Conservation (phyloP, 1,140 invertebrate species). For the Bombus consobrinus region DNA sequence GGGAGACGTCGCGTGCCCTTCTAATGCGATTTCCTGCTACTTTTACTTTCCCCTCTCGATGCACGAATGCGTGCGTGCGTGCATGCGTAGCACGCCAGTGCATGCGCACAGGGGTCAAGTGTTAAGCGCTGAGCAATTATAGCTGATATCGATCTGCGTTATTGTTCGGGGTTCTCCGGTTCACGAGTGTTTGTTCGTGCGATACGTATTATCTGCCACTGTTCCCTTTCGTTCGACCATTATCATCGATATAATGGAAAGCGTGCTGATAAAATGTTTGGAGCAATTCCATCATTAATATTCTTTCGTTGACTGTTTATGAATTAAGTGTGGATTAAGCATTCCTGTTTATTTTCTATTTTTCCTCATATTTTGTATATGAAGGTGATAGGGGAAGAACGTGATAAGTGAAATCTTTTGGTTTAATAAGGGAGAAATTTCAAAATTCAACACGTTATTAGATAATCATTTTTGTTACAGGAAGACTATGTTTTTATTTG, state of each 20-base stretch:
- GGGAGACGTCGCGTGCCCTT: constrained; percentile 1
- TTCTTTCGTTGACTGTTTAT: background rate
- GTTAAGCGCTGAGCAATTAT: constrained; percentile 56
- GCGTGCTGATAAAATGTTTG: background rate
- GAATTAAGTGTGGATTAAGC: background rate
- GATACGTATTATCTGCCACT: constrained; percentile 18
- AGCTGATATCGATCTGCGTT: constrained; percentile 53
- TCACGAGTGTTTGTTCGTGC: constrained; percentile 18
- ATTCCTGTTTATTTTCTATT: too few relatives aligned
- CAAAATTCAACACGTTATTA: background rate
- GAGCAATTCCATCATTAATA: background rate
- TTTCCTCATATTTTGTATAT: background rate
- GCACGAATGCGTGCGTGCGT: constrained; percentile 25
- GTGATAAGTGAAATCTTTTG: too few relatives aligned
- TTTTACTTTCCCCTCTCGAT: constrained; percentile 51
- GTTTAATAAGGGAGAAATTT: background rate
- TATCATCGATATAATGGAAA: background rate
- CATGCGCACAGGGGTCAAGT: constrained; percentile 49
- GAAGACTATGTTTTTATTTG: too few relatives aligned
- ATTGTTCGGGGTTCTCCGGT: constrained; percentile 27
- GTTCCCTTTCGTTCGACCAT: too few relatives aligned
- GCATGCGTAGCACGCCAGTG: constrained; percentile 15
- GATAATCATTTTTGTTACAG: background rate
- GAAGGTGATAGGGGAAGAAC: too few relatives aligned
- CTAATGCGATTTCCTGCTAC: constrained; percentile 50